Evolutionary conservation across 2,888 invertebrate genomes (phyloP), one percentile per base, ranked within the genome.

Genomic region (Ditylenchus weischeri): DNA sequence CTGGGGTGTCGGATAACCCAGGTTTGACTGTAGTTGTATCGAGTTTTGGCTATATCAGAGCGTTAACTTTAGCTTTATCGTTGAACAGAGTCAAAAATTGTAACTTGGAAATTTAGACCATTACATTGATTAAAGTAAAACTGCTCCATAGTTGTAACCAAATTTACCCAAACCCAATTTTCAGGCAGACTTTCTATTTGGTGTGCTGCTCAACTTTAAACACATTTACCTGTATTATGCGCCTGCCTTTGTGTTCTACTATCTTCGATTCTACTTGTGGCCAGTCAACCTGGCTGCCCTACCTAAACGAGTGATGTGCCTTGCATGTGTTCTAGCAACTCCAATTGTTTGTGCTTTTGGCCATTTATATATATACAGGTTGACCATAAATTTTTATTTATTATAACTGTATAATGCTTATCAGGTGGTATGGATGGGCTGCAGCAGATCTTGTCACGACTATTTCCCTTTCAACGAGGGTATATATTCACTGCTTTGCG

Each of bases 161-260:
- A 29, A 29, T 5, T 29, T 29, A 29, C 29, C 29, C 29, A 29
- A 29, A 29, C 29, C 29, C 5, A 23, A 18, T 43, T 69, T 76
- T 51, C 64, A 80, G 79, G 80, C 72, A 3, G 85, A 85, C 0
- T 76, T 92, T 70, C 89, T 89, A 87, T 98, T 95, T 86, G 87
- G 90, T 8, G 84, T 91, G 0, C 85, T 99, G 65, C 84, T 98
- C 8, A 96, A 96, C 85, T 88, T 98, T 79, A 99, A 99, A 84
- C 98, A 99, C 83, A 92, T 99, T 78, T 99, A 90, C 84, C 85
- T 95, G 18, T 99, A 98, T 84, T 88, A 95, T 70, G 93, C 94
- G 8, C 96, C 96, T 15, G 93, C 90, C 0, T 96, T 91, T 85
- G 88, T 90, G 65, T 86, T 92, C 11, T 93, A 90, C 85, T 83